Conservation (phyloP, 2,113 vertebrate genomes). For the Dipodomys ordii region DNA sequence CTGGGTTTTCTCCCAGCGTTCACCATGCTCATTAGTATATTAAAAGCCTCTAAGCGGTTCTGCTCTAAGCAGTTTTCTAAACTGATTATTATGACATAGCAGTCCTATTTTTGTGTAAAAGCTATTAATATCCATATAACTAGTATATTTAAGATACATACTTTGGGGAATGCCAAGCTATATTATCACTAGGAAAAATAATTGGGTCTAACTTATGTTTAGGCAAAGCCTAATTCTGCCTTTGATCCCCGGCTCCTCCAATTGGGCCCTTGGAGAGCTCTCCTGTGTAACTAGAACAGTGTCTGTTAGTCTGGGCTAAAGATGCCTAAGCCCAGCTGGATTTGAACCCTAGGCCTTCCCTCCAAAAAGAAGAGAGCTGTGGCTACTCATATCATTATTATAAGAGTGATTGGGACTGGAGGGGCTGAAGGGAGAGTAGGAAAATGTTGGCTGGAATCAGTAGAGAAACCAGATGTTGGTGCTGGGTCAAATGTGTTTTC, state of each 20-base stretch:
- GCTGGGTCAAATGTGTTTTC: background rate
- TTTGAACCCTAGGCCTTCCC: slow-evolving; percentile 33
- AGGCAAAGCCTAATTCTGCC: slow-evolving; percentile 44
- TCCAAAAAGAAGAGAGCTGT: slow-evolving; percentile 31
- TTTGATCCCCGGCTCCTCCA: slow-evolving; percentile 27
- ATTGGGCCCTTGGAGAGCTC: background rate
- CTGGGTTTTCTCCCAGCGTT: background rate
- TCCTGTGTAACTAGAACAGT: slow-evolving; percentile 2
- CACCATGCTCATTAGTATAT: background rate
- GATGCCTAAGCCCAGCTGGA: slow-evolving; percentile 34
- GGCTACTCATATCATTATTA: background rate
- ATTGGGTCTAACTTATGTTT: slow-evolving; percentile 52
- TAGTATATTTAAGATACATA: slow-evolving; percentile 45
- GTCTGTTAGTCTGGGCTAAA: background rate
- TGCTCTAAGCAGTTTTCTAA: slow-evolving; percentile 26
- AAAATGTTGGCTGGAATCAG: background rate
- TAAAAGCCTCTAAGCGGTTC: slow-evolving; percentile 17
- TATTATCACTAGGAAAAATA: slow-evolving; percentile 60
- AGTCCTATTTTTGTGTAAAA: slow-evolving; percentile 55
- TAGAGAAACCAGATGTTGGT: background rate
- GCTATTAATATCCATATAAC: slow-evolving; percentile 53
- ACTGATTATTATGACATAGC: slow-evolving; percentile 39
- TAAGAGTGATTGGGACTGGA: background rate
- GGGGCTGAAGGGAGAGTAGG: background rate
- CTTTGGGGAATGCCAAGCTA: slow-evolving; percentile 52